phyloP scores from a whole-genome alignment of 2,797 vertebrate genomes.

The Xerus rutilus region DNA sequence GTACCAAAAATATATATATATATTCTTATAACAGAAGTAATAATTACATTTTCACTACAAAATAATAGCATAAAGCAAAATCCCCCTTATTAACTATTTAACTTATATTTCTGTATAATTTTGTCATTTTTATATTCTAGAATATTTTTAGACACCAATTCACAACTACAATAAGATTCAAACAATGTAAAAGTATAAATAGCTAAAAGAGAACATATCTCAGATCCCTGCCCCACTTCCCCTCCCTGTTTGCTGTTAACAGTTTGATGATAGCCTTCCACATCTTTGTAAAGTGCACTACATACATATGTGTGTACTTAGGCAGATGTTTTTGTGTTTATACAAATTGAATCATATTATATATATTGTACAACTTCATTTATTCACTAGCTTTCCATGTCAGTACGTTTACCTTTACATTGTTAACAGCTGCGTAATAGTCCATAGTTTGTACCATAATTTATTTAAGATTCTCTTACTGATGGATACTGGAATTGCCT shows the following conservation, averaged over 20 bases:
- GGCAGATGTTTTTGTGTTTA: conserved; percentile 51
- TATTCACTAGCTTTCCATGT: conserved; percentile 6
- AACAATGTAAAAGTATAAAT: neutral
- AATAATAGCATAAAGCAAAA: conserved; percentile 33
- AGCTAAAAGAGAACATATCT: neutral
- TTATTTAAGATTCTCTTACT: conserved; percentile 45
- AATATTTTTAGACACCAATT: conserved; percentile 14
- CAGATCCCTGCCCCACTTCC: neutral
- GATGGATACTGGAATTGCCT: conserved; percentile 26
- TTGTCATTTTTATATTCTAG: conserved; percentile 32
- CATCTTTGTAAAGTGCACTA: conserved; percentile 19
- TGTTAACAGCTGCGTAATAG: neutral
- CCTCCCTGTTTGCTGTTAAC: neutral
- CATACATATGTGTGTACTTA: neutral
- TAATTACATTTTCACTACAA: conserved; percentile 52
- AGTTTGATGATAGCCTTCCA: conserved; percentile 8
- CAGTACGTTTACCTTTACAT: conserved; percentile 35
- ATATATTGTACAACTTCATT: neutral
- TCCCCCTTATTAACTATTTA: conserved; percentile 22
- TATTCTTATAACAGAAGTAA: conserved; percentile 50
- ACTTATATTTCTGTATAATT: conserved; percentile 20
- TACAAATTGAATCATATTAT: neutral
- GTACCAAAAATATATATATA: too few species aligned
- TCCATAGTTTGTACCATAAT: neutral
- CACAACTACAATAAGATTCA: conserved; percentile 42